Evolutionary conservation across 1,140 invertebrate species (phyloP).

Genomic region (Nasonia longicornis): DNA sequence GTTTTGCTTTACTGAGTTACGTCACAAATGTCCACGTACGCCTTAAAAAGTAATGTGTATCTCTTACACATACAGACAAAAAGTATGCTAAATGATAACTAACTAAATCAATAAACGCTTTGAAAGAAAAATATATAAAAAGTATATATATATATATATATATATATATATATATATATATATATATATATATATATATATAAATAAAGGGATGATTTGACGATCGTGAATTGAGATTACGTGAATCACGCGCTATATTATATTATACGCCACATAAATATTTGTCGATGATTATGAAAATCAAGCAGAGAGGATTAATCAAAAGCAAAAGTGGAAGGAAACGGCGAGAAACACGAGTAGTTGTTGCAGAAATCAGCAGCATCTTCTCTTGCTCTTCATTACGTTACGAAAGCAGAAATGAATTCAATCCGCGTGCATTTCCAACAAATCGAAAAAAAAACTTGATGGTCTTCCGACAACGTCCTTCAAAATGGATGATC

Average conservation of each 20-base stretch:
- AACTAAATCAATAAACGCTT: slow-evolving; percentile 16
- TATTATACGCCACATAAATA: neutral
- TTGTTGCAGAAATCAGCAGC: neutral
- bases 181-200: neutral
- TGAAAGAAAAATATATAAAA: slow-evolving; percentile 2
- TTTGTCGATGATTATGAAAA: neutral
- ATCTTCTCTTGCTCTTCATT: neutral
- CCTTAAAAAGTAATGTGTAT: slow-evolving; percentile 32
- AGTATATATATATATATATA: neutral
- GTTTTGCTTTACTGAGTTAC: slow-evolving; percentile 9
- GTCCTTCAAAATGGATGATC: slow-evolving; percentile 26
- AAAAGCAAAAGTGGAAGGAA: slow-evolving; percentile 8
- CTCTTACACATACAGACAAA: slow-evolving; percentile 2
- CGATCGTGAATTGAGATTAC: neutral
- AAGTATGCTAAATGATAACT: slow-evolving; percentile 1
- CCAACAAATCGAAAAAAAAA: slow-evolving; percentile 16
- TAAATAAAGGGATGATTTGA: neutral
- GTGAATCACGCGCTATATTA: neutral
- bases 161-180: no score
- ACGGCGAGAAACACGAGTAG: neutral
- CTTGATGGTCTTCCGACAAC: slow-evolving; percentile 34
- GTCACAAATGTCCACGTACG: slow-evolving; percentile 10
- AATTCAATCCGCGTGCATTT: neutral
- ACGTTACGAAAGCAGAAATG: neutral
- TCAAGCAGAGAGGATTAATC: neutral